Base-by-base conservation (phyloP, 2,888 invertebrate genomes). In the Lagria hirta region DNA sequence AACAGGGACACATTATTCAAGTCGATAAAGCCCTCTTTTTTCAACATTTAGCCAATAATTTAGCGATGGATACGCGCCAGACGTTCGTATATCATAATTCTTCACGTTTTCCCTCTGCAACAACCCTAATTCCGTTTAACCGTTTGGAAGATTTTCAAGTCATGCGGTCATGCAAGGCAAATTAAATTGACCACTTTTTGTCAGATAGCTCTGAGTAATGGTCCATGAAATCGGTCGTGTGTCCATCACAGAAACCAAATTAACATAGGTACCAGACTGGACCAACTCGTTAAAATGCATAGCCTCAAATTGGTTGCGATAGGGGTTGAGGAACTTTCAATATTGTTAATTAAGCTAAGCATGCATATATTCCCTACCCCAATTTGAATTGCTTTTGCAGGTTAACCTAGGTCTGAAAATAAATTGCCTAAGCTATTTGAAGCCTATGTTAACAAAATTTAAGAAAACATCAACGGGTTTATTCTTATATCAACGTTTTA, bases 111-210 rank as follows among this genome's bases (percentile, higher is more conserved):
- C 22, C 35, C 43, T 8, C n/a, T n/a, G n/a, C 29, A 43, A 43
- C 43, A 43, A 43, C 37, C 43, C 36, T 36, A 43, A 43, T 37
- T 36, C 30, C 30, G 43, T 30, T 43, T 43, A 43, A 43, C 43
- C 48, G 40, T 32, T 46, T 29, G 51, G 44, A 49, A 49, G 46
- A 46, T 49, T 48, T 49, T 48, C 46, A 50, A 50, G 50, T 52
- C 49, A 44, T 43, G 48, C 49, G 46, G 43, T 48, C 52, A 52
- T 52, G 52, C 48, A 46, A 48, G 45, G 32, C 45, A 48, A 50
- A 50, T 50, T 50, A 52, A 52, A 52, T 50, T 52, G 52, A 43
- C 48, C 52, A 50, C 48, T 52, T 52, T 52, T 52, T 52, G 43
- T 52, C 48, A 37, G 48, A 50, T 48, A 42, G 43, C 24, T 46